Base-by-base conservation (phyloP, 2,113 vertebrate species). In the Gracilinanus agilis region DNA sequence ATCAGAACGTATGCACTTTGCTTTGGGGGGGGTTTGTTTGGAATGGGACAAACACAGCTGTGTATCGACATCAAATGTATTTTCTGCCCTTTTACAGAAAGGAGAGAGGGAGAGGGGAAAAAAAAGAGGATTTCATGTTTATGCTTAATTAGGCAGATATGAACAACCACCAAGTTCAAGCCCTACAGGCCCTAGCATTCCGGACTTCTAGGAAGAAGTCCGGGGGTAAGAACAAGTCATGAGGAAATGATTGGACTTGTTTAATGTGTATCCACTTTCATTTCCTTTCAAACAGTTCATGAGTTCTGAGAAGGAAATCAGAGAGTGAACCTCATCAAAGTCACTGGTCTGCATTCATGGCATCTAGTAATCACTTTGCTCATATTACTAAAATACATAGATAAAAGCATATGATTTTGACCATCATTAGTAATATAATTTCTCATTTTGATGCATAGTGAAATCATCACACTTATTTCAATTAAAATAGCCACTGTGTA, bases 251-350 rank as follows among this genome's bases (percentile, higher is more conserved):
- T 56, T 92, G 95, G 56, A 54, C 75, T 94, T 92, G 55, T 53
- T 89, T 3, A 53, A 0, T 0, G 0, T 54, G 93, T 55, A 55
- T 94, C 67, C 58, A 94, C 54, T 97, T 88, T 54, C 55, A 94
- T 97, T 92, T 88, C 27, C 54, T 54, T 92, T 24, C 53, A 96
- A 97, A 88, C 55, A n/a, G 56, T 88, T 95, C 89, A 54, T 53
- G 40, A 13, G n/a, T 93, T 95, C 96, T 92, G 96, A 93, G 92
- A 93, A 95, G 95, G 58, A 97, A 97, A 94, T 92, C 96, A 96
- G 94, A n/a, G 95, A 93, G 75, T 92, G 61, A 83, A 93, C 95
- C 67, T 96, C 95, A 94, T 89, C 95, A 93, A 98, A 97, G 94
- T 91, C 96, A 95, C 94, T 58, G 54, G 88, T 97, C 94, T 29